Percentiles rank a stretch among this genome's conserved stretches.
These are phyloP conservation scores for Dasyurus viverrinus DNA, from an alignment of 2,113 vertebrate genomes.

Conservation along the genomic window DNA sequence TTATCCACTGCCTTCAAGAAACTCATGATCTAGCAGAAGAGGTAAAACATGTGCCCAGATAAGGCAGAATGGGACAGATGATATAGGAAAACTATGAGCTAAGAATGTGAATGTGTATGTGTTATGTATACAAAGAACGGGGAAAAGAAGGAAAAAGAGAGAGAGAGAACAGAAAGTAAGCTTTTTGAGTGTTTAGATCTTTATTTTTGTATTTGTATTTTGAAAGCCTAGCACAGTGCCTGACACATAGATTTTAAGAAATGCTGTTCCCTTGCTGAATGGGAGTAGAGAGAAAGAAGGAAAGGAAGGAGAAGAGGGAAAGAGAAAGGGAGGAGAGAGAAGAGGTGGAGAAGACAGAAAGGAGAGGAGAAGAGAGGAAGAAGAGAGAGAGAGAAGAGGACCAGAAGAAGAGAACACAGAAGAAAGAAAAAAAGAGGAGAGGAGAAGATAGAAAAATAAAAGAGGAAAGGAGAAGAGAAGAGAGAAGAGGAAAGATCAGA, in stretches of 20 bases:
- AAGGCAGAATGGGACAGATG: not conserved
- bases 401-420: no score
- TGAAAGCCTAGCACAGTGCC: not conserved
- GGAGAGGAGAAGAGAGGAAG: no score
- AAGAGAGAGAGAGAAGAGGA: not conserved
- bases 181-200: not conserved
- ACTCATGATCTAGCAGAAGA: not conserved
- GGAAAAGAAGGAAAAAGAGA: not conserved
- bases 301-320: no score
- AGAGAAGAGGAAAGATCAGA: no score
- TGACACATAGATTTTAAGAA: not conserved
- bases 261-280: not conserved
- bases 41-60: not conserved
- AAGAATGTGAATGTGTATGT: not conserved
- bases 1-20: not conserved
- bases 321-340: no score
- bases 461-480: not conserved
- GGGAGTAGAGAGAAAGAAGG: not conserved
- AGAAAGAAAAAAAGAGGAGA: not conserved
- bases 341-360: no score
- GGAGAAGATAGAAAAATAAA: not conserved
- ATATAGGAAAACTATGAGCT: not conserved
- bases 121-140: not conserved
- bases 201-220: not conserved
- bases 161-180: not conserved